Base-by-base conservation (phyloP, 1,140 invertebrate species). In the Tetragonula clypearis region DNA sequence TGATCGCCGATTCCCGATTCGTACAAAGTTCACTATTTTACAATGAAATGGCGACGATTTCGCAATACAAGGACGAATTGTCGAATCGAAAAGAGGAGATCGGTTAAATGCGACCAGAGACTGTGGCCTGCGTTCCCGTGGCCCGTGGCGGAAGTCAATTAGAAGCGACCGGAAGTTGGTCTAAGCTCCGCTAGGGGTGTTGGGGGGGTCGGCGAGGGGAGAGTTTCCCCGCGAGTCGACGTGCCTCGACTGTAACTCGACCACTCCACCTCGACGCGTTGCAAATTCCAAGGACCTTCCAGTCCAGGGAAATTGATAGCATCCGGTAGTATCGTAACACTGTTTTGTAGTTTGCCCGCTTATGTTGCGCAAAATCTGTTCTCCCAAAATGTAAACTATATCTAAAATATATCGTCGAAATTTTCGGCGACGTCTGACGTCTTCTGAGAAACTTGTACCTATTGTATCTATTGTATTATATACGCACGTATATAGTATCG, bases 81-180 rank as follows among this genome's bases (percentile, higher is more conserved):
- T 60, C n/a, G 53, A 19, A 12, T 76, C 12, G 72, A 75, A 41
- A 8, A n/a, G 23, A 17, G 11, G 5, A n/a, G 17, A 23, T 15
- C 23, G 12, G 19, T 11, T 49, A 69, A 30, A 81, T 56, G 76
- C 60, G 56, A 41, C 55, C 49, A 65, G 58, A 78, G 19, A 41
- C 21, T 30, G 30, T 58, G 73, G 75, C n/a, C n/a, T n/a, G n/a
- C 65, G 65, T 89, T 60, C 75, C 66, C 58, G 56, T 79, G 73
- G 81, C 72, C 35, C 53, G 35, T 30, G 26, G 30, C 75, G 88
- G 84, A 89, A 90, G 88, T 91, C 88, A 88, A 90, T 90, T 87
- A 90, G 83, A 79, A 86, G 75, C 89, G 81, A 73, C 62, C 82
- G 86, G 85, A 89, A 90, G 85, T 84, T 83, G 55, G 41, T 49